Percentiles rank a stretch among this genome's conserved stretches.
Conservation (phyloP, 2,797 vertebrate species). For the Epinephelus coioides region DNA sequence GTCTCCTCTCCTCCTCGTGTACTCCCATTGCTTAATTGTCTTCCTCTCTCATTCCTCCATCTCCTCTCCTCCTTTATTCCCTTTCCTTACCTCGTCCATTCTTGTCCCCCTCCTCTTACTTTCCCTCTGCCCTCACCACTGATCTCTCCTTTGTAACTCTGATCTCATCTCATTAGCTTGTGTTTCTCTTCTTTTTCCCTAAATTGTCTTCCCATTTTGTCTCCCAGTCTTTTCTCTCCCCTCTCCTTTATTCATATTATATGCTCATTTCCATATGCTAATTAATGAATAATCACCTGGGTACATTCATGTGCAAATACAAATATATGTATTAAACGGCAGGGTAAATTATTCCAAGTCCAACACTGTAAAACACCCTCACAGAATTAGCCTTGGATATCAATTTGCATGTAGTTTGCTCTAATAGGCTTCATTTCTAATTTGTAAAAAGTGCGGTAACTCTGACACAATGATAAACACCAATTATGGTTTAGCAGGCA, state of each 20-base stretch:
- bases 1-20: background rate
- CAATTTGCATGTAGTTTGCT: conserved; percentile 82
- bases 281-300: conserved; percentile 86
- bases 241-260: conserved; percentile 80
- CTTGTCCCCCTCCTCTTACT: background rate
- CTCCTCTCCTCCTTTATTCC: background rate
- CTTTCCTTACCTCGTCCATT: background rate
- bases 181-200: conserved; percentile 54
- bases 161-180: conserved; percentile 79
- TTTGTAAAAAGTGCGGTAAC: conserved; percentile 83
- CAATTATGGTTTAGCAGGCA: conserved; percentile 80
- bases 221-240: conserved; percentile 57
- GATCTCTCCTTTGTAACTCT: conserved; percentile 60
- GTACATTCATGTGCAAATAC: conserved; percentile 86
- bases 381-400: conserved; percentile 82
- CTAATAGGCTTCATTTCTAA: conserved; percentile 83
- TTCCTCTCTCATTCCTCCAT: background rate
- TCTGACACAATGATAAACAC: conserved; percentile 84
- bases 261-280: conserved; percentile 86
- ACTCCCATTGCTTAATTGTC: background rate
- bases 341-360: conserved; percentile 78
- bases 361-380: conserved; percentile 74
- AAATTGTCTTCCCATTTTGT: conserved; percentile 69
- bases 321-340: conserved; percentile 80
- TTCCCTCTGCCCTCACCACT: conserved; percentile 36